Conservation (phyloP, 2,888 invertebrate genomes). For the Phortica okadai region DNA sequence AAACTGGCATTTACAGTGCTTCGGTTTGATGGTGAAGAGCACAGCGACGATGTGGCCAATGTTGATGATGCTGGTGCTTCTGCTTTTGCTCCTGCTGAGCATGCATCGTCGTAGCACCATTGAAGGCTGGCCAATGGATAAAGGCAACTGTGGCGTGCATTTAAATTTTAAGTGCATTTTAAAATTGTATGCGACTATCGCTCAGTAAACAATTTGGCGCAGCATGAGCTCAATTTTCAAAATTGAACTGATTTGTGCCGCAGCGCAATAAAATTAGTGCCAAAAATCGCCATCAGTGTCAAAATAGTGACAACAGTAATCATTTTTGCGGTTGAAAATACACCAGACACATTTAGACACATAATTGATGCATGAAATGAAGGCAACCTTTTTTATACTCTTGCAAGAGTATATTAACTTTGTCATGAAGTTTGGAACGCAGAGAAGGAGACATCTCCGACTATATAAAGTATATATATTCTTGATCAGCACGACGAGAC, state of each 20-base stretch:
- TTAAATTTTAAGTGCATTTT: conserved; percentile 3
- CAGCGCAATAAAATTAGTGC: background rate
- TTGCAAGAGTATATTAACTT: too few species aligned
- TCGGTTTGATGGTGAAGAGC: too few species aligned
- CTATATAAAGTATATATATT: too few species aligned
- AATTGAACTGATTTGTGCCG: too few species aligned
- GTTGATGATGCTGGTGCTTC: background rate
- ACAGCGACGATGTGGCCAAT: background rate
- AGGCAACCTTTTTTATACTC: too few species aligned
- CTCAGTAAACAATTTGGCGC: conserved; percentile 15
- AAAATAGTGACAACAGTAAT: background rate
- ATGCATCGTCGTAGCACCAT: background rate
- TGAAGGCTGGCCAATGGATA: background rate
- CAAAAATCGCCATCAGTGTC: background rate
- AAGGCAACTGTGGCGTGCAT: background rate
- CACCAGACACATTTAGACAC: too few species aligned
- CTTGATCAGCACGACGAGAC: too few species aligned
- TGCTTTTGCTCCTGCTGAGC: background rate
- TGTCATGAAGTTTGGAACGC: too few species aligned
- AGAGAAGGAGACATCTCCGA: too few species aligned
- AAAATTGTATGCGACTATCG: background rate
- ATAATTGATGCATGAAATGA: too few species aligned
- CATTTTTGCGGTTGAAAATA: background rate
- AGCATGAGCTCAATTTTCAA: background rate
- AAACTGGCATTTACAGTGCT: background rate